Percentiles rank a stretch among this genome's conserved stretches.
These are phyloP conservation scores for Bovichtus diacanthus DNA, from an alignment of 2,797 vertebrate species.

Conservation along the genomic window DNA sequence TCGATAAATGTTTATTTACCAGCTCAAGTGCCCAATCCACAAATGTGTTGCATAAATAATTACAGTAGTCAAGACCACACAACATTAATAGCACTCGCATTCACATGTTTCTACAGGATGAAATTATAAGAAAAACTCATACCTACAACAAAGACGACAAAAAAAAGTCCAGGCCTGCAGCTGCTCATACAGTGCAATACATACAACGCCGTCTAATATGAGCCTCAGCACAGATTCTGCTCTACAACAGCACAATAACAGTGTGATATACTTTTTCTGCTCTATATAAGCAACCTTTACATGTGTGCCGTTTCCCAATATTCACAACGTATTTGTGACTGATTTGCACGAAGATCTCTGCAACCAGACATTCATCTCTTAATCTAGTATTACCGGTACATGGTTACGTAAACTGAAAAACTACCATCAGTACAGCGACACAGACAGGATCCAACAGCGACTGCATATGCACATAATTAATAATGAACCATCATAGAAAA, in stretches of 20 bases:
- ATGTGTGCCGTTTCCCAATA: neutral
- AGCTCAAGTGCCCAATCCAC: neutral
- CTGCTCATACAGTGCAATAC: neutral
- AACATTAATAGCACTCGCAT: neutral
- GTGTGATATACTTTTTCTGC: neutral
- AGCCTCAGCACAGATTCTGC: neutral
- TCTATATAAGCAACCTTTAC: neutral
- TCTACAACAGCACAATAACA: slow-evolving; percentile 5
- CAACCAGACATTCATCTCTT: slow-evolving; percentile 7
- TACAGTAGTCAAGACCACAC: neutral
- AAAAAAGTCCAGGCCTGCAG: neutral
- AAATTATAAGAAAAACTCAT: neutral
- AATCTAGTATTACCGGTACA: neutral
- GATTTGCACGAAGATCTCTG: slow-evolving; percentile 19
- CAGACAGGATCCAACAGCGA: neutral
- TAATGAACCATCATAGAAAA: neutral
- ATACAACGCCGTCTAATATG: neutral
- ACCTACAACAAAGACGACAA: neutral
- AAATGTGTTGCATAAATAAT: neutral
- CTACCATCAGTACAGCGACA: neutral
- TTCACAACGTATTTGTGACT: neutral
- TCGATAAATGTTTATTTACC: neutral
- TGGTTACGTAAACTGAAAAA: slow-evolving; percentile 2
- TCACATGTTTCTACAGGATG: neutral
- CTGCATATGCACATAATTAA: slow-evolving; percentile 7